A percentile compares a stretch with the other conserved stretches of the same genome.
phyloP scores from a whole-genome alignment of 2,113 vertebrate species.

The Probosciger aterrimus region DNA sequence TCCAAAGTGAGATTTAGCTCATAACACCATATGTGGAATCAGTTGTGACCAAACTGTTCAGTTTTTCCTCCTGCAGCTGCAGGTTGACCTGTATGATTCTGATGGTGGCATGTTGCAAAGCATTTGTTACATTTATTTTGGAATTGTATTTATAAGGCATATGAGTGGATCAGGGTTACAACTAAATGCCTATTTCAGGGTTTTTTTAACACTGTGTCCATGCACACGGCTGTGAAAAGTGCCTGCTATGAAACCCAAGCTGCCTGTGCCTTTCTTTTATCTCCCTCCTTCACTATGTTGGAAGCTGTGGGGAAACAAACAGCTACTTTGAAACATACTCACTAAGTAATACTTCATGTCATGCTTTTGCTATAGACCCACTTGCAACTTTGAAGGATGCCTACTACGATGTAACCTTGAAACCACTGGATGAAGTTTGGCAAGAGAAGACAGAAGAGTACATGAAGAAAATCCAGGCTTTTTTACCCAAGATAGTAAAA shows the following conservation, averaged over 20 bases:
- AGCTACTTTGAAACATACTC: background rate
- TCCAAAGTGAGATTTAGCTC: background rate
- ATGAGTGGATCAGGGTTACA: background rate
- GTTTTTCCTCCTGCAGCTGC: background rate
- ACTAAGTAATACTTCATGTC: background rate
- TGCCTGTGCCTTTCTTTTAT: background rate
- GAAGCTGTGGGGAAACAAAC: background rate
- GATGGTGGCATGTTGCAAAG: background rate
- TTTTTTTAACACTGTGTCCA: background rate
- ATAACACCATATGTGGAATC: accelerated
- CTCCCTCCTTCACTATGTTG: background rate
- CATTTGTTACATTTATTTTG: background rate
- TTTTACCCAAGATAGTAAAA: conserved; percentile 69
- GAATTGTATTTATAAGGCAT: background rate
- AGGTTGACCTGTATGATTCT: background rate
- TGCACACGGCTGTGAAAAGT: background rate
- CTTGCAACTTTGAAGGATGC: conserved; percentile 81
- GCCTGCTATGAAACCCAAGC: background rate
- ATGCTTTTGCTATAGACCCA: conserved; percentile 71
- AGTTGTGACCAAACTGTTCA: background rate
- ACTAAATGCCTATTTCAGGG: background rate
- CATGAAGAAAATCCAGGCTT: conserved; percentile 57
- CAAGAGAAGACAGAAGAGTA: conserved; percentile 66
- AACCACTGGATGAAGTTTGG: conserved; percentile 76
- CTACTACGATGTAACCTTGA: conserved; percentile 81